Base-by-base conservation (phyloP, 2,113 vertebrate genomes). In the Gobiocypris rarus region DNA sequence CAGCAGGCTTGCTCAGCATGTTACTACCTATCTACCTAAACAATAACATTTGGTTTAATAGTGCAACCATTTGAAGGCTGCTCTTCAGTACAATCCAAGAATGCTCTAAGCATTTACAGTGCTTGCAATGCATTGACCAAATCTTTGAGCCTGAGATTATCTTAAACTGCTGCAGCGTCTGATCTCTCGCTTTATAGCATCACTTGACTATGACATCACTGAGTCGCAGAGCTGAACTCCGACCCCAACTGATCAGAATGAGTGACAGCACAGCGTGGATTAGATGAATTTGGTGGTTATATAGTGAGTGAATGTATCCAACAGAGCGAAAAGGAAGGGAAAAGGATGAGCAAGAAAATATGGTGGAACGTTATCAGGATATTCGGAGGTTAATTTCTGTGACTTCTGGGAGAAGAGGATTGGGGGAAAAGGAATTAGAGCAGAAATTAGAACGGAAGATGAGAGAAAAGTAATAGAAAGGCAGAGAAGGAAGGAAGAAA, bases 321-420 rank as follows among this genome's bases (percentile, higher is more conserved):
- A 28, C n/a, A 28, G 70, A 73, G 41, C 2, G n/a, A 73, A n/a
- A 45, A 24, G 43, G 0, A 5, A 45, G 24, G 5, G 38, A 24
- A 50, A 54, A 54, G 52, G 58, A 59, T 26, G 22, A 59, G 58
- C 58, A 59, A 59, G 10, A 59, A 24, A 67, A 38, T 38, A 22
- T 69, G 17, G 31, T 69, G 65, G 22, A n/a, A 70, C 67, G 4
- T 69, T 41, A 19, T 75, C 15, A 75, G 73, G 74, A 56, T 76
- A 7, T 76, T 54, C 2, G 0, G 28, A 76, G 74, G 74, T 56
- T 76, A 76, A 76, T 76, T 76, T 76, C 50, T 48, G 7, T 45
- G 19, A 61, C 70, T 73, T 48, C n/a, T 73, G 70, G 13, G 41
- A 73, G 69, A 31, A 63, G 81, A 31, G 56, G 24, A 59, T 61